Percentiles rank a stretch among this genome's conserved stretches.
Evolutionary conservation across 2,888 invertebrate species (phyloP).

Genomic region (Acheta domesticus): DNA sequence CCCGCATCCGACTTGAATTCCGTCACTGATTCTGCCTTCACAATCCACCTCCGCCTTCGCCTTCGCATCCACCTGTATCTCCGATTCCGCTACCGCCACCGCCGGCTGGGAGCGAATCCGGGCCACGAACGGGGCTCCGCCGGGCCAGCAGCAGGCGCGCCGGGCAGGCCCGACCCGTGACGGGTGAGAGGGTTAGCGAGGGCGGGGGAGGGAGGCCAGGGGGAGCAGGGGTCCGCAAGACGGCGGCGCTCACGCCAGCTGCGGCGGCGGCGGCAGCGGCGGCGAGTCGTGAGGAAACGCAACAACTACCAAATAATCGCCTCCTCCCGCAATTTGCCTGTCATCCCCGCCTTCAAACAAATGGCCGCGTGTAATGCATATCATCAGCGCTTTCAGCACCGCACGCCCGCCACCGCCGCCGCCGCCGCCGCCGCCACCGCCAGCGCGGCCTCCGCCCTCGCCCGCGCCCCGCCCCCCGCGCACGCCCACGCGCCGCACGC

Average conservation of each 20-base stretch:
- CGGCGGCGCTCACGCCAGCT: not conserved
- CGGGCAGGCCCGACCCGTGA: too few species aligned
- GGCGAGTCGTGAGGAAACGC: conserved; percentile 7
- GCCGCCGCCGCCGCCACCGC: not conserved
- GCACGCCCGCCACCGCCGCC: not conserved
- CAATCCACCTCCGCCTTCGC: too few species aligned
- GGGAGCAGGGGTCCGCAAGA: too few species aligned
- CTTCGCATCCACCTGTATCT: too few species aligned
- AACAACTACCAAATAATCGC: conserved; percentile 18
- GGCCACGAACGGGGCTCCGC: too few species aligned
- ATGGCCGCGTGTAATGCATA: conserved; percentile 1
- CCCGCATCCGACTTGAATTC: too few species aligned
- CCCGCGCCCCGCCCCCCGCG: not conserved
- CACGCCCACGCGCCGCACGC: not conserved
- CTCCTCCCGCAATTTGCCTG: conserved; percentile 1
- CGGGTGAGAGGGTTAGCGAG: too few species aligned
- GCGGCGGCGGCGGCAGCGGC: not conserved
- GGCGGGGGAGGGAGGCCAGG: not conserved
- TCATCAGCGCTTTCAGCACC: conserved; percentile 10
- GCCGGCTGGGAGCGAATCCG: too few species aligned
- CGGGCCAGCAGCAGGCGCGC: too few species aligned
- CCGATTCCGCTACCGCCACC: too few species aligned
- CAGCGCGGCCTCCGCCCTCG: not conserved
- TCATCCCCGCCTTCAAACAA: conserved; percentile 18
- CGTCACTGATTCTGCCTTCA: too few species aligned